Conservation (phyloP, 2,797 vertebrate species). For the Lepus oiostolus region DNA sequence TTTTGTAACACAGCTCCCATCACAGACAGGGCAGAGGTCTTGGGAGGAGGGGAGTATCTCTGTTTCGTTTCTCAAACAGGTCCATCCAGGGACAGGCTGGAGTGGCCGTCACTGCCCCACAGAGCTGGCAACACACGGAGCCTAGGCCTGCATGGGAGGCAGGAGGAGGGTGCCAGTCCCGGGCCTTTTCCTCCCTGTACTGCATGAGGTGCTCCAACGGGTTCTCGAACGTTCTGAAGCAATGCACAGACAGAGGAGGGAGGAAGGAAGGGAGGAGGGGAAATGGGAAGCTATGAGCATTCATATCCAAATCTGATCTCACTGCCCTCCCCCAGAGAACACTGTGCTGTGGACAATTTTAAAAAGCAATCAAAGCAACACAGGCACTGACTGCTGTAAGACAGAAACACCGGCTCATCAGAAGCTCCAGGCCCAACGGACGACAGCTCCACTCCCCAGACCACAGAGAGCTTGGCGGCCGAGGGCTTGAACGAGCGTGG, state of each 20-base stretch:
- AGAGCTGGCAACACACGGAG: neutral
- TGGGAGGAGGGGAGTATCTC: neutral
- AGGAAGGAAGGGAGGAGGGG: neutral
- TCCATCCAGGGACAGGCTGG: neutral
- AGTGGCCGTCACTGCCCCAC: neutral
- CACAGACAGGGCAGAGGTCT: neutral
- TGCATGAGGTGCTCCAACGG: neutral
- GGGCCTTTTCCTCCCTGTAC: neutral
- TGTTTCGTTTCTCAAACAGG: neutral
- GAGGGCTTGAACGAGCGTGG: too few relatives aligned
- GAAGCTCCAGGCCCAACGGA: neutral
- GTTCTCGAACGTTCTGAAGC: neutral
- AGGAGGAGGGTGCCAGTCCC: neutral
- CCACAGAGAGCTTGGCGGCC: neutral
- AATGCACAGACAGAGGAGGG: neutral
- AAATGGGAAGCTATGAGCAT: slow-evolving; percentile 66
- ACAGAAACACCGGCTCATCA: neutral
- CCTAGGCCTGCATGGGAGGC: neutral
- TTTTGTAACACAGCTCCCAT: neutral
- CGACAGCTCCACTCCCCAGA: neutral
- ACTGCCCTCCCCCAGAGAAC: slow-evolving; percentile 77
- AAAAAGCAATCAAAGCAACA: slow-evolving; percentile 60
- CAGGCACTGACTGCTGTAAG: neutral
- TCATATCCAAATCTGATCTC: slow-evolving; percentile 84
- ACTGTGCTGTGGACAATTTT: slow-evolving; percentile 64